Percentiles rank a stretch among this genome's conserved stretches.
Conservation (phyloP, 1,140 invertebrate genomes). For the Lordiphosa stackelbergi region DNA sequence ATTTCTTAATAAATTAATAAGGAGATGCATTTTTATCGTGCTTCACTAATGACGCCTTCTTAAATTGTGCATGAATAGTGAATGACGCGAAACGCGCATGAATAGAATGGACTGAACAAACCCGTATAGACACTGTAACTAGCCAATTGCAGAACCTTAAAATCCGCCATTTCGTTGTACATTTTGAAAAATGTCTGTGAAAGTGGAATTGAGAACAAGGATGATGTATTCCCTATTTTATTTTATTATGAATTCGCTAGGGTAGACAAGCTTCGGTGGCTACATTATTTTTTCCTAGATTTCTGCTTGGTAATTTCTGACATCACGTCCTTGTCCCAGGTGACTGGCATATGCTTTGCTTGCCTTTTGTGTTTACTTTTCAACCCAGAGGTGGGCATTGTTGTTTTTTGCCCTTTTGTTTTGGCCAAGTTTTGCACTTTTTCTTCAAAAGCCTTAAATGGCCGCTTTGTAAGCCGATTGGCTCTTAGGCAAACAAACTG, state of each 20-base stretch:
- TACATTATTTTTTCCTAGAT: constrained; percentile 1
- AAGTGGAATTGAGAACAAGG: too few relatives aligned
- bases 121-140: too few relatives aligned
- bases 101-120: too few relatives aligned
- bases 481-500: constrained; percentile 8
- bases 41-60: too few relatives aligned
- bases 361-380: constrained; percentile 21
- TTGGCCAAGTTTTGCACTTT: not conserved
- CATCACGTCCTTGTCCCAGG: constrained; percentile 41
- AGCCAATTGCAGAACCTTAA: too few relatives aligned
- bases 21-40: too few relatives aligned
- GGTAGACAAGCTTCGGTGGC: not conserved
- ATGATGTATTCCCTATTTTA: too few relatives aligned
- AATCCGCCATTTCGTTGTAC: too few relatives aligned
- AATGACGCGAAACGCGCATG: too few relatives aligned
- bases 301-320: constrained; percentile 50
- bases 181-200: too few relatives aligned
- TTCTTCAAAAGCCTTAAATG: constrained; percentile 9
- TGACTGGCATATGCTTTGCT: constrained; percentile 17
- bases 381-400: constrained; percentile 16
- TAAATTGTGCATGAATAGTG: too few relatives aligned
- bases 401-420: constrained; percentile 13
- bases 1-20: too few relatives aligned
- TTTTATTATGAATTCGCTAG: not conserved
- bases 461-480: constrained; percentile 30